Evolutionary conservation across 2,113 vertebrate genomes (phyloP), one percentile per base, ranked within the genome.

Genomic region (Oncorhynchus tshawytscha): DNA sequence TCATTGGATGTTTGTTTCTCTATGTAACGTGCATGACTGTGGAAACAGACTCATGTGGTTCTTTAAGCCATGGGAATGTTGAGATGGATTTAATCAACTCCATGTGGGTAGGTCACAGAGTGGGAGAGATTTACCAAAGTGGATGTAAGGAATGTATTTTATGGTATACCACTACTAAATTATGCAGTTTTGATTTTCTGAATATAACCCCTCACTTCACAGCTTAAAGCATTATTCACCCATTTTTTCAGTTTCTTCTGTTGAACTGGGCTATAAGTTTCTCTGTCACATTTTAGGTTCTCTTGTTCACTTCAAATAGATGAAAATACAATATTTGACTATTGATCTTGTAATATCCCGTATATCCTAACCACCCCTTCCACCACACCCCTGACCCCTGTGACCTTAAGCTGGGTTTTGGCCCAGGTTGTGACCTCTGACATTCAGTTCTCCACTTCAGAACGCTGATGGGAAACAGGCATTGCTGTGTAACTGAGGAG

Each of bases 351-450:
- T 20, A n/a, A 60, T 15, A n/a, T 60, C 59, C 59, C 22, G 59
- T 60, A 11, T 7, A 11, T n/a, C 59, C 34, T 39, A 60, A 20
- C 16, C n/a, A n/a, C 18, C 49, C 49, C 49, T 51, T 51, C 48
- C 69, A 71, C 29, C 71, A 76, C 76, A 73, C 81, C 73, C 78
- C 62, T 49, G 12, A 51, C 48, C 70, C 77, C 24, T 54, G 45
- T 74, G 77, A 77, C 73, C 81, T 70, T 78, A 34, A 34, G 31
- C 62, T 82, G 81, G 72, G 69, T 8, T n/a, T 11, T 24, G 66
- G 77, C 77, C 78, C 25, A 79, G 69, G 77, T 72, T 77, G 79
- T 68, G 69, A 72, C 74, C 73, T 74, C 45, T 70, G 67, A 76
- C 54, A 64, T 39, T 60, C 3, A 16, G 16, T 60, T 60, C 4